These are phyloP conservation scores for Anarsia innoxiella DNA, from an alignment of 2,888 invertebrate genomes.

Conservation along the genomic window DNA sequence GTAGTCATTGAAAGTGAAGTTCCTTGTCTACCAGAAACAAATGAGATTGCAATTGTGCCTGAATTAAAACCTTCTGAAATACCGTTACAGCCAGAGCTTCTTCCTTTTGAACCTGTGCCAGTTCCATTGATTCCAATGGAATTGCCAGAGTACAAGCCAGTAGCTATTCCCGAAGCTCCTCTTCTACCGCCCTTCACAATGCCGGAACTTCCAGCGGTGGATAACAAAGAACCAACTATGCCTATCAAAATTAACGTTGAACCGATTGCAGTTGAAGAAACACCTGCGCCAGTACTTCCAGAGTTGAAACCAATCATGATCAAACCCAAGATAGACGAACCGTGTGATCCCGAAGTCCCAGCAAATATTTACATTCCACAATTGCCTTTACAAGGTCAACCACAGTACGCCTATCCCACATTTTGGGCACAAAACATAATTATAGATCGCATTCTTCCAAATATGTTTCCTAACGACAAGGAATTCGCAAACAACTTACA, in stretches of 20 bases:
- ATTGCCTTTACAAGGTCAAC: neutral
- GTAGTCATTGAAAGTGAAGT: constrained; percentile 10
- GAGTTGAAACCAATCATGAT: too few relatives aligned
- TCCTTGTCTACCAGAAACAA: constrained; percentile 22
- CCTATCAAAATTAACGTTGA: too few relatives aligned
- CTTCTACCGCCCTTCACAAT: neutral
- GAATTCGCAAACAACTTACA: neutral
- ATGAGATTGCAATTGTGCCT: too few relatives aligned
- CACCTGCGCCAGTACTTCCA: constrained; percentile 8
- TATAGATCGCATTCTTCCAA: constrained; percentile 30
- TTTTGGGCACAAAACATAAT: constrained; percentile 29
- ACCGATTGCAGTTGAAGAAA: constrained; percentile 4
- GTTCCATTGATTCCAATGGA: too few relatives aligned
- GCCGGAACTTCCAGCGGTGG: too few relatives aligned
- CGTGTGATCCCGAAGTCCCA: neutral
- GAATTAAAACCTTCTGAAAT: too few relatives aligned
- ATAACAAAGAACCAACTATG: too few relatives aligned
- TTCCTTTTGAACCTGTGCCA: too few relatives aligned
- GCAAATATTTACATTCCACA: neutral
- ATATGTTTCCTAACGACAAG: constrained; percentile 21
- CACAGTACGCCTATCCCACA: constrained; percentile 14
- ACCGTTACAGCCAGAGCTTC: too few relatives aligned
- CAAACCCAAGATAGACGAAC: too few relatives aligned
- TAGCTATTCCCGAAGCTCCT: neutral
- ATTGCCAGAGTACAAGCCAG: constrained; percentile 1